Conservation (phyloP, 2,888 invertebrate species). For the Dryadula phaetusa region DNA sequence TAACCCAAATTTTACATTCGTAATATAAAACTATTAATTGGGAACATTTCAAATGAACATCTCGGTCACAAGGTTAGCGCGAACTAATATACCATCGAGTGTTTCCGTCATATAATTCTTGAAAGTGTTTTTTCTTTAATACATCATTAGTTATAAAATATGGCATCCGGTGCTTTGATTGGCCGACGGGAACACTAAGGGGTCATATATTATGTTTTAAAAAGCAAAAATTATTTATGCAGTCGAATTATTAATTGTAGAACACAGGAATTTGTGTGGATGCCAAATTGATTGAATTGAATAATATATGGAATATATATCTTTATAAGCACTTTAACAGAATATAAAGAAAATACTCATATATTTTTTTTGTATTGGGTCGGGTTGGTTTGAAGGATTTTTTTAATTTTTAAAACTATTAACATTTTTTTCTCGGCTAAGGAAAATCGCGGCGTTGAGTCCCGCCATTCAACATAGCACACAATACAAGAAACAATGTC, state of each 20-base stretch:
- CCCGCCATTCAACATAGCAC: too few species aligned
- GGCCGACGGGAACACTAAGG: slow-evolving; percentile 37
- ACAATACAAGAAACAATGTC: too few species aligned
- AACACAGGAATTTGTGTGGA: not conserved
- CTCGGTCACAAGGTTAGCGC: slow-evolving; percentile 55
- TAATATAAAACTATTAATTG: slow-evolving; percentile 34
- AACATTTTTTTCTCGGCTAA: too few species aligned
- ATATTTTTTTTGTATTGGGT: too few species aligned
- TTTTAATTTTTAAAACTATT: too few species aligned
- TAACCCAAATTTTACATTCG: slow-evolving; percentile 8
- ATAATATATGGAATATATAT: not conserved
- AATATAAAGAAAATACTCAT: too few species aligned
- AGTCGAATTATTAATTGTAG: slow-evolving; percentile 32
- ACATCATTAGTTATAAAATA: slow-evolving; percentile 52
- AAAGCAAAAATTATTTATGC: slow-evolving; percentile 45
- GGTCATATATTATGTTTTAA: slow-evolving; percentile 40
- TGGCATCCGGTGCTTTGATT: slow-evolving; percentile 60
- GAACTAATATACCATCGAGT: slow-evolving; percentile 51
- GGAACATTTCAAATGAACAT: slow-evolving; percentile 40
- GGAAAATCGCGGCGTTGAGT: too few species aligned
- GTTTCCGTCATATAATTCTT: slow-evolving; percentile 51
- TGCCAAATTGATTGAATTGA: not conserved
- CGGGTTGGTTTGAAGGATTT: too few species aligned
- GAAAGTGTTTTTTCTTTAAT: slow-evolving; percentile 41
- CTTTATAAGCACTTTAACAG: too few species aligned